Percentiles rank a stretch among this genome's conserved stretches.
phyloP scores from a whole-genome alignment of 2,113 vertebrate species.

The Regulus satrapa region DNA sequence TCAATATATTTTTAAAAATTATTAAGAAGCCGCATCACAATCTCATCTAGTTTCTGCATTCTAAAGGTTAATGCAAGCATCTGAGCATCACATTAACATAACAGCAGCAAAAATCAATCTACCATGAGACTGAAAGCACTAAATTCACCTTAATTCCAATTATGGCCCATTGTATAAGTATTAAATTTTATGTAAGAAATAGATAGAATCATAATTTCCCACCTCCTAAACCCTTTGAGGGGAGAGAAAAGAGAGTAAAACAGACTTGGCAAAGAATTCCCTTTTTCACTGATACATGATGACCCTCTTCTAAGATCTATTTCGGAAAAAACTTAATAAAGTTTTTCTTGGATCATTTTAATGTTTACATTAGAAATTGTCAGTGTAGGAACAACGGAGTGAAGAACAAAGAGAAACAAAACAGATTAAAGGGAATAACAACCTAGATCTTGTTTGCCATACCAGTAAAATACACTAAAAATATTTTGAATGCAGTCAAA shows the following conservation, averaged over 20 bases:
- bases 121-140: not conserved
- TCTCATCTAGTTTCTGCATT: not conserved
- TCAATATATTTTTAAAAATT: not conserved
- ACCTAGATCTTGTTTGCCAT: not conserved
- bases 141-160: not conserved
- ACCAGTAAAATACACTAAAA: not conserved
- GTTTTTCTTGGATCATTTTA: not conserved
- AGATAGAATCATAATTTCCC: not conserved
- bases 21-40: not conserved
- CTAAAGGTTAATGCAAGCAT: not conserved
- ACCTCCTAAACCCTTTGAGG: not conserved
- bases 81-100: not conserved
- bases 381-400: not conserved
- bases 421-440: not conserved
- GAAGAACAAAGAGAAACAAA: not conserved
- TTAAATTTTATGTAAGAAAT: not conserved
- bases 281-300: not conserved
- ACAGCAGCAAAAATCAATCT: not conserved
- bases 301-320: not conserved
- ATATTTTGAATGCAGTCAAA: not conserved
- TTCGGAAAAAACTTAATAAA: not conserved
- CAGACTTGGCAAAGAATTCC: not conserved
- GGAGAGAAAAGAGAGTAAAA: not conserved
- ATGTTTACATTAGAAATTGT: not conserved
- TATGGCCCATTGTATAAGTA: not conserved